Evolutionary conservation across 2,113 vertebrate species (phyloP), one percentile per base, ranked within the genome.

Genomic region (Xenotilapia longispinis): DNA sequence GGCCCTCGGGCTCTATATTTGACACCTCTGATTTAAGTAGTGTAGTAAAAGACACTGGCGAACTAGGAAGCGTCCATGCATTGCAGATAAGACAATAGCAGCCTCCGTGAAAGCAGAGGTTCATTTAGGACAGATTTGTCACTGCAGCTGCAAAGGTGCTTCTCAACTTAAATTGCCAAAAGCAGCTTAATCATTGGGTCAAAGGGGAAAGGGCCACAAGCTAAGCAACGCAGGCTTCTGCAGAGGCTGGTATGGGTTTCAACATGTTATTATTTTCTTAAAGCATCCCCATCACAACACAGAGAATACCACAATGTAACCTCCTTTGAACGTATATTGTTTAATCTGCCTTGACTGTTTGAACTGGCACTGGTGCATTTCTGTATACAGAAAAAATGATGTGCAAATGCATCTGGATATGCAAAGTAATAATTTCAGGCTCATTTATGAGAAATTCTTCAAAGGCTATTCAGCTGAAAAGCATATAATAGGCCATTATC

Each of bases 161-260:
- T 88, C 84, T 85, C 58, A 89, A 85, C 78, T 89, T 88, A 82
- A 88, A 93, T 93, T 28, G 68, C 84, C 51, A 80, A 75, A 93
- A 94, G 93, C 90, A 84, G 92, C 89, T 93, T 95, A 89, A 95
- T 96, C 94, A 93, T 89, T 91, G 65, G 93, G 91, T 88, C 89
- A 94, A 92, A 94, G 82, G 87, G 94, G 89, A 94, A 93, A 93
- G 88, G 80, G 4, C 42, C 70, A 70, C 6, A 2, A 75, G 58
- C 49, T 40, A 10, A 21, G 42, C 9, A 49, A 33, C 65, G 19
- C 28, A 31, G 26, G 26, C 10, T 78, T 21, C 15, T 73, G 86
- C 4, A 10, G 85, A 58, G 91, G 80, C 51, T 49, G 36, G 79
- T 84, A 28, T 42, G 55, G 60, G 65, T 70, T 88, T 91, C 87